A percentile compares a stretch with the other conserved stretches of the same genome.
Conservation (phyloP, 2,113 vertebrate species). For the Ardeotis arabs region DNA sequence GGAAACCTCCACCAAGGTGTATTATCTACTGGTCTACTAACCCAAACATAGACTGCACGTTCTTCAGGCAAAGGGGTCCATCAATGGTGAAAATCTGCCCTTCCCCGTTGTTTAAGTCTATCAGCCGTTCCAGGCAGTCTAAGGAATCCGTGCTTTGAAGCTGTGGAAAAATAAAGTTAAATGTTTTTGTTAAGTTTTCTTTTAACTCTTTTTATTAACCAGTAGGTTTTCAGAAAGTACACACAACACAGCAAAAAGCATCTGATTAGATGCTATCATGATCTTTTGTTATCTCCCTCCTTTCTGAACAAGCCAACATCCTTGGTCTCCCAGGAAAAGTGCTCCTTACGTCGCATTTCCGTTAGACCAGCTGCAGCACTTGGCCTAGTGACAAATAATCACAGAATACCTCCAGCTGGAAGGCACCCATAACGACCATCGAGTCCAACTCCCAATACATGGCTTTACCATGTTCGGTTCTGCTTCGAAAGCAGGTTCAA, state of each 20-base stretch:
- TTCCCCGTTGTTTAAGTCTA: conserved; percentile 91
- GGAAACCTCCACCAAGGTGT: background rate
- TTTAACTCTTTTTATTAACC: background rate
- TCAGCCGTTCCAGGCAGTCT: conserved; percentile 91
- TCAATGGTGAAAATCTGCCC: conserved; percentile 97
- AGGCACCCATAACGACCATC: background rate
- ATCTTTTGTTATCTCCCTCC: background rate
- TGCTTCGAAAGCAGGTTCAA: background rate
- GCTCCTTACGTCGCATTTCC: background rate
- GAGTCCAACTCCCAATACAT: background rate
- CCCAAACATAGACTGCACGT: conserved; percentile 98
- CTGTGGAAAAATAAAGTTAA: conserved; percentile 66
- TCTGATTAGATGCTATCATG: background rate
- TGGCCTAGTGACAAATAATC: background rate
- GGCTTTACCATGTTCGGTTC: background rate
- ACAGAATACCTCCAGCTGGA: background rate
- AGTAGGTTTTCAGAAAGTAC: background rate
- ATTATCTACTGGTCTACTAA: conserved; percentile 48
- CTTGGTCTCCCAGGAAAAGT: background rate
- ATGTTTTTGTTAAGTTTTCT: background rate
- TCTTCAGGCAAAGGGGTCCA: conserved; percentile 94
- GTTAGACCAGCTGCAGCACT: background rate
- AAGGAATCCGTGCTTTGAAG: conserved; percentile 91
- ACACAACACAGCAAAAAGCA: background rate
- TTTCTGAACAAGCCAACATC: background rate